Evolutionary conservation across 2,888 invertebrate species (phyloP), one percentile per base, ranked within the genome.

Genomic region (Enchytraeus crypticus): DNA sequence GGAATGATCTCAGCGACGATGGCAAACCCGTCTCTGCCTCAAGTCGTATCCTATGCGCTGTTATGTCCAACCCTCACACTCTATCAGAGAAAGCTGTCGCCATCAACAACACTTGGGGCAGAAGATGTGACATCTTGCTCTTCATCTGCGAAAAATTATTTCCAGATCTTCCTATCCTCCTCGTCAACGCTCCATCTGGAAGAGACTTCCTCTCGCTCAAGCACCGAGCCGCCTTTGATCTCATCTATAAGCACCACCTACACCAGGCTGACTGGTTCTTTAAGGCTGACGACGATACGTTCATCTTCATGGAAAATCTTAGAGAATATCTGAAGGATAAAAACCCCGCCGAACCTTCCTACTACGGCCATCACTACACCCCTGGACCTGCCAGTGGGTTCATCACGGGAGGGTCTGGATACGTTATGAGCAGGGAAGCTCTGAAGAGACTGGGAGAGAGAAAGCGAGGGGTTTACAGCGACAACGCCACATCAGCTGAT

Each of bases 271-370:
- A 60, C 8, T 60, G 54, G 54, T 2, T 60, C 21, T 27, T 60
- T 33, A 60, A 58, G 79, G 96, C 96, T n/a, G 96, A 97, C 73
- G 96, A 96, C 78, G 96, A 97, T 74, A 96, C 96, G 83, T 96
- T 92, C 79, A 91, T 96, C 51, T 84, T 98, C 46, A 84, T 98
- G 53, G 97, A 98, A 80, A 98, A 98, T 79, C 82, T 98, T 47
- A 84, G 97, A n/a, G 90, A 88, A 73, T 33, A 96, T 87, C 78
- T 96, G 26, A 84, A 86, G 33, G 85, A 87, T 0, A 85, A 90
- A 73, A 84, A 86, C 70, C 83, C 88, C 0, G 82, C 83, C 0
- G 85, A 86, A 1, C 87, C 92, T 0, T 82, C 92, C 8, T 96
- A 91, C 79, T 95, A 91, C 75, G 77, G 77, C 8, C 49, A 47